Evolutionary conservation across 1,140 invertebrate species (phyloP).

Genomic region (Lineus longissimus): DNA sequence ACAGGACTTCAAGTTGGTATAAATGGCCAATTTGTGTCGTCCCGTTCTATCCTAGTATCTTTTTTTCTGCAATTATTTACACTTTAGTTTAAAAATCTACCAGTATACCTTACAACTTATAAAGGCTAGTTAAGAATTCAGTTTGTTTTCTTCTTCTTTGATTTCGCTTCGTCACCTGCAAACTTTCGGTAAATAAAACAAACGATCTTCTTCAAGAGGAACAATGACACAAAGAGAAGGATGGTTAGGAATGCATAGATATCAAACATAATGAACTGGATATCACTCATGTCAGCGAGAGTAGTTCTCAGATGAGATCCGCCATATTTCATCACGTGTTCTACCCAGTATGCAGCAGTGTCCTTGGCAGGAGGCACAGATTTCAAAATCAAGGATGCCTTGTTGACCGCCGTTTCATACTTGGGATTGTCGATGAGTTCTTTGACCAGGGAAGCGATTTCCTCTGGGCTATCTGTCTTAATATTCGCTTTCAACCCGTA

Average conservation of each 20-base stretch:
- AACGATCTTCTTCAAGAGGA: neutral
- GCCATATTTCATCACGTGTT: constrained; percentile 59
- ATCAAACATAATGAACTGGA: constrained; percentile 34
- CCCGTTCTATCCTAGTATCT: no score
- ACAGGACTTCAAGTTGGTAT: no score
- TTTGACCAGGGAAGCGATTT: neutral
- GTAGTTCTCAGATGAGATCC: constrained; percentile 54
- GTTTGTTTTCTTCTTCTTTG: no score
- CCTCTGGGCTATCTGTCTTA: neutral
- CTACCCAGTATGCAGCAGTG: constrained; percentile 56
- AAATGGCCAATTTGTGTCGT: no score
- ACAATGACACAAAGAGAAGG: neutral
- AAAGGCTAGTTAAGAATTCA: no score
- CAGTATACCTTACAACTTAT: no score
- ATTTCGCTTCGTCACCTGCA: no score
- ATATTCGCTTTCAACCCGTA: neutral
- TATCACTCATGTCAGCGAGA: constrained; percentile 25
- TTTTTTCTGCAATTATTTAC: no score
- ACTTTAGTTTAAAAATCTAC: no score
- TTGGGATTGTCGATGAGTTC: neutral
- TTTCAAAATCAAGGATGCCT: constrained; percentile 44
- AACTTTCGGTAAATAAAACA: no score
- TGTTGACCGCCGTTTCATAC: neutral
- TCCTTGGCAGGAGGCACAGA: constrained; percentile 54
- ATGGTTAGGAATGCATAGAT: constrained; percentile 19